These are phyloP conservation scores for Papilio glaucus DNA, from an alignment of 1,140 invertebrate genomes.

Conservation along the genomic window DNA sequence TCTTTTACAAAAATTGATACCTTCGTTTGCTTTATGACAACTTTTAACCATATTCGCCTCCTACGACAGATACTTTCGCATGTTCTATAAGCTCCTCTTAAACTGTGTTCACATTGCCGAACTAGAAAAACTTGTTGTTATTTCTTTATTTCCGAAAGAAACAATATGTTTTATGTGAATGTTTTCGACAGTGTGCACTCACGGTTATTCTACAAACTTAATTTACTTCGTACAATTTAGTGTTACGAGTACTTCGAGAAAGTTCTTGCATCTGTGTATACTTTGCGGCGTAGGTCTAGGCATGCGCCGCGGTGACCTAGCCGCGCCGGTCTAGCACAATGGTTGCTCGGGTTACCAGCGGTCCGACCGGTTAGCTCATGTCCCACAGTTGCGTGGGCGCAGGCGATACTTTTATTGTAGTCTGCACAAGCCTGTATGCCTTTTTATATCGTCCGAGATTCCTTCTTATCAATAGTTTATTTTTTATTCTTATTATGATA, in stretches of 20 bases:
- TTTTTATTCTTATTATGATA: background rate
- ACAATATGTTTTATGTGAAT: no score
- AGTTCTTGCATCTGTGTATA: background rate
- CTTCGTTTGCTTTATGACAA: no score
- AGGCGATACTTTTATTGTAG: conserved; percentile 4
- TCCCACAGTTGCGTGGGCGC: conserved; percentile 12
- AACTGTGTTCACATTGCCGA: no score
- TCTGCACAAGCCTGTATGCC: background rate
- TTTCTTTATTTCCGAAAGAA: no score
- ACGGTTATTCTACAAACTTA: no score
- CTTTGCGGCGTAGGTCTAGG: background rate
- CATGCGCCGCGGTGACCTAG: conserved; percentile 43
- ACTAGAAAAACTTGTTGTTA: no score
- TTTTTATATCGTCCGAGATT: background rate
- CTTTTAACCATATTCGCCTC: no score
- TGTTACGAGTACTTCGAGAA: background rate
- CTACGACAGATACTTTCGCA: no score
- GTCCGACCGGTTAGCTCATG: conserved; percentile 52
- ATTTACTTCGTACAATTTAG: no score
- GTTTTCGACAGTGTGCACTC: no score
- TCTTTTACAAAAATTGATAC: no score
- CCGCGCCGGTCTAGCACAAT: conserved; percentile 56
- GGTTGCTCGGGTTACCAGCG: conserved; percentile 59
- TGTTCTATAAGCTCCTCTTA: no score
- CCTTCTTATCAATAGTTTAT: background rate